Conservation (phyloP, 2,888 invertebrate species). For the Rotaria socialis region DNA sequence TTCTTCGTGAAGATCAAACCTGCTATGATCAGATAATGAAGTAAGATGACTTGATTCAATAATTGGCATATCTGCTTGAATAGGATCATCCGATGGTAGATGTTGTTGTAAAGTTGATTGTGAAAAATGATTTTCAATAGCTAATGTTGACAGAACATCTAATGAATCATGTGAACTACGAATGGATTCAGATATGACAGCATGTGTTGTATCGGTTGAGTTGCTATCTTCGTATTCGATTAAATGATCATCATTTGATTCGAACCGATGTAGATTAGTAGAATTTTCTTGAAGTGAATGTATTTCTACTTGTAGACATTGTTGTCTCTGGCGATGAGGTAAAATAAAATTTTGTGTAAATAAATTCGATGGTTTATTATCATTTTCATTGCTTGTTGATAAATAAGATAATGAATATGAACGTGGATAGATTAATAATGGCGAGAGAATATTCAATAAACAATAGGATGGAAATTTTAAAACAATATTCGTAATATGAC, state of each 20-base stretch:
- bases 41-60: background rate
- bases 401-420: background rate
- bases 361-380: background rate
- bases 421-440: conserved; percentile 1
- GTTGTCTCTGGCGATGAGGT: background rate
- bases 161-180: background rate
- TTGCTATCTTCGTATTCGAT: background rate
- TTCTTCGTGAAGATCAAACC: background rate
- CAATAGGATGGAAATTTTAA: conserved; percentile 33
- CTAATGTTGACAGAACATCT: background rate
- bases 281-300: background rate
- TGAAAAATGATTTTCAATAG: background rate
- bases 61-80: background rate
- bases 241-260: background rate
- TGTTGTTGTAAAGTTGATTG: background rate
- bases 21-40: background rate
- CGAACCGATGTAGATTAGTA: no score
- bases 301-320: conserved; percentile 16
- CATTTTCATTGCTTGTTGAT: background rate
- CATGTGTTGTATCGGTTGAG: conserved; percentile 1
- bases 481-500: background rate
- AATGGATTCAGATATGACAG: background rate
- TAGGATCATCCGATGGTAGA: background rate
- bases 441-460: conserved; percentile 18
- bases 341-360: background rate